Percentiles rank a stretch among this genome's conserved stretches.
Conservation (phyloP, 2,113 vertebrate genomes). For the Piaya cayana region DNA sequence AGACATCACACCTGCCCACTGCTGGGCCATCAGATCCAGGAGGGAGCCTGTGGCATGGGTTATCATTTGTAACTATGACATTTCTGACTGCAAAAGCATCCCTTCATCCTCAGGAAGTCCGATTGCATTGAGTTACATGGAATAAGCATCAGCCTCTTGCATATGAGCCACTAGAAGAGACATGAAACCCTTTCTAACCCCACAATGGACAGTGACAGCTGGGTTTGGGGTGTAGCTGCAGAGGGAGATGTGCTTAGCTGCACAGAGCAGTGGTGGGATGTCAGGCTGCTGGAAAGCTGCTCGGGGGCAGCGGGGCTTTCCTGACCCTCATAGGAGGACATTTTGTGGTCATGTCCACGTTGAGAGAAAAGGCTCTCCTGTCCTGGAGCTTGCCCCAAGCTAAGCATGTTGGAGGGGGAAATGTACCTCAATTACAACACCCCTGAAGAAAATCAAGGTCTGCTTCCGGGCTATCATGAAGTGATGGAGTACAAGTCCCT, state of each 20-base stretch:
- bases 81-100: neutral
- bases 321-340: fast-evolving
- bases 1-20: neutral
- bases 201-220: fast-evolving
- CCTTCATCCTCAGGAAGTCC: neutral
- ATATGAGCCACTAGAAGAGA: neutral
- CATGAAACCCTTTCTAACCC: fast-evolving
- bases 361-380: neutral
- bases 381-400: neutral
- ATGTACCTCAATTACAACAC: neutral
- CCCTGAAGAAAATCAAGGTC: neutral
- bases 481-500: slow-evolving; percentile 60
- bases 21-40: neutral
- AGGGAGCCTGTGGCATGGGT: fast-evolving
- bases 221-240: neutral
- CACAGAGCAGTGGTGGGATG: neutral
- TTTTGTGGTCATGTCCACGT: neutral
- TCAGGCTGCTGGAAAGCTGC: neutral
- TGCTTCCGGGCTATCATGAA: neutral
- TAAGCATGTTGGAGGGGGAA: fast-evolving
- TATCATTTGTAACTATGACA: neutral
- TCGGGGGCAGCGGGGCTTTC: neutral
- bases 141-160: neutral
- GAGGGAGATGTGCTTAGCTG: neutral
- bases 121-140: neutral